Base-by-base conservation (phyloP, 2,888 invertebrate species). In the Lysandra bellargus region DNA sequence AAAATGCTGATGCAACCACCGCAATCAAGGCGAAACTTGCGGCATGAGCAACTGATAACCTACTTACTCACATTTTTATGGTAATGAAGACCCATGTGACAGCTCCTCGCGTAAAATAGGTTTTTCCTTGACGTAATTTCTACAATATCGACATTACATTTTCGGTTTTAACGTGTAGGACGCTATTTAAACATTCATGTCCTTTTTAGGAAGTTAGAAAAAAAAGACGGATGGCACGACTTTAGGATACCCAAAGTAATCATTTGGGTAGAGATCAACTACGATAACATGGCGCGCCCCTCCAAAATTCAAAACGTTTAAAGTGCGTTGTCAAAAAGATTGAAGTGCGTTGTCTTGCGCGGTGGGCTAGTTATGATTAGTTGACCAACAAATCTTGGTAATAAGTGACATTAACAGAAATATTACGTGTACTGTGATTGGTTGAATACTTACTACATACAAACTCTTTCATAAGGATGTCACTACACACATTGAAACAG, bases 31-130 rank as follows among this genome's bases (percentile, higher is more conserved):
- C 69, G 69, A 14, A 37, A 69, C 69, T 69, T 14, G 33, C 5
- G 37, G 33, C 33, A 33, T 30, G 14, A 14, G 69, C 33, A 14
- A 69, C 14, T 69, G 33, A 37, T 69, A 69, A 69, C 69, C 33
- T 37, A 69, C 69, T 69, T 69, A 69, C 69, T 33, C 5, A 69
- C 37, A 69, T 69, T 69, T 69, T 69, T 69, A 69, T 69, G 69
- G 69, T 33, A 69, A 69, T 69, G 33, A 33, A 69, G 12, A 69
- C 2, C 23, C 14, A 17, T 69, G 64, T 30, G 64, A 33, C 23
- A 5, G 33, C 7, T 1, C 2, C 4, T 69, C 69, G 69, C 69
- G 69, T 37, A 37, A 69, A 69, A 69, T 69, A 30, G 33, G 33
- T 69, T 33, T 33, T 37, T 33, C 4, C 33, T 69, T 37, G 14